Evolutionary conservation across 2,888 invertebrate species (phyloP).

Genomic region (Tetramorium bicarinatum): DNA sequence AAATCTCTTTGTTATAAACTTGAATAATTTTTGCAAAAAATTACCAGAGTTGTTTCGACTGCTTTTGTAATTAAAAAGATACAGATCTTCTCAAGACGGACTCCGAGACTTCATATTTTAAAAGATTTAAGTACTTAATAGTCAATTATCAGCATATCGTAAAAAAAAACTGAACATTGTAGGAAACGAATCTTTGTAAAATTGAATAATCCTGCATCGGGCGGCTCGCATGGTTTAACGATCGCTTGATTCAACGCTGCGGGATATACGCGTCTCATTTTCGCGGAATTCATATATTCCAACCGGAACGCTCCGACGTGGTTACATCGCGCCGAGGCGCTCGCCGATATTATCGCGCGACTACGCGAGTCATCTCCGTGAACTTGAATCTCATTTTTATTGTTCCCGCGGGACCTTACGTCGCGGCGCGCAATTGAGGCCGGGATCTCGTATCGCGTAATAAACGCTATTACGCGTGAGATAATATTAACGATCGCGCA

Average conservation of each 20-base stretch:
- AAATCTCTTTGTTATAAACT: not conserved
- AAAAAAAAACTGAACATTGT: not conserved
- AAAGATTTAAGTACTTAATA: not conserved
- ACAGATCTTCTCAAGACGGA: not conserved
- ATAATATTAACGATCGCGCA: slow-evolving; percentile 58
- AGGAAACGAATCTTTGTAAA: not conserved
- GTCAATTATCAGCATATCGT: not conserved
- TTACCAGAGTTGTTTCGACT: not conserved
- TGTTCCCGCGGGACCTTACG: slow-evolving; percentile 29
- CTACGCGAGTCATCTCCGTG: slow-evolving; percentile 43
- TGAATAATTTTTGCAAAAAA: not conserved
- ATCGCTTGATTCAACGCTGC: not conserved
- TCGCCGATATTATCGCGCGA: slow-evolving; percentile 38
- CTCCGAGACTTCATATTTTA: not conserved
- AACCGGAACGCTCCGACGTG: slow-evolving; percentile 2
- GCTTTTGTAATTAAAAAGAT: not conserved
- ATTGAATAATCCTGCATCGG: not conserved
- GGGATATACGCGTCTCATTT: not conserved
- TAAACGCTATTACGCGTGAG: slow-evolving; percentile 56
- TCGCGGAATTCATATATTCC: slow-evolving; percentile 15
- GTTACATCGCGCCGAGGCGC: not conserved
- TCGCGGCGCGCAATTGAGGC: slow-evolving; percentile 26
- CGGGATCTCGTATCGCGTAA: slow-evolving; percentile 47
- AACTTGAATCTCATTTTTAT: slow-evolving; percentile 54
- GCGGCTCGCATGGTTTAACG: not conserved